phyloP scores from a whole-genome alignment of 2,113 vertebrate species.

The Emydocephalus ijimae region DNA sequence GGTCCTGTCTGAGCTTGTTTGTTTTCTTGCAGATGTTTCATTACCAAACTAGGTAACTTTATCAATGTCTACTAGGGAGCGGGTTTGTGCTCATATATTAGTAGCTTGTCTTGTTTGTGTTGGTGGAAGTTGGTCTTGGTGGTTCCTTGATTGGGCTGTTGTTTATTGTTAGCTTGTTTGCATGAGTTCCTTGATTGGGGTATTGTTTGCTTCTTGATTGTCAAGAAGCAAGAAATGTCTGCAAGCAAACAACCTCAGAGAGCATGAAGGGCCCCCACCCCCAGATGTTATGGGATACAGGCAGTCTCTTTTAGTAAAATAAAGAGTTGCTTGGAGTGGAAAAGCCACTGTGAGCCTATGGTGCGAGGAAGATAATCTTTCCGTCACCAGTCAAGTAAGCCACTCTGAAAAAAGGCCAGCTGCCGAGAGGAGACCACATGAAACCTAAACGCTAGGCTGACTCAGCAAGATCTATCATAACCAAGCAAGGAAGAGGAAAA shows the following conservation, averaged over 20 bases:
- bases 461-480: not conserved
- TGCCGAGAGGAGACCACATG: not conserved
- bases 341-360: not conserved
- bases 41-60: not conserved
- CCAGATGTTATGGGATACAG: not conserved
- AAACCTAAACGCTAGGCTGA: not conserved
- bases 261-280: not conserved
- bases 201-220: not conserved
- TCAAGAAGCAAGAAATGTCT: not conserved
- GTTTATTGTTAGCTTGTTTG: not conserved
- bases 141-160: not conserved
- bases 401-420: not conserved
- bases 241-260: not conserved
- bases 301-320: not conserved
- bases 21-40: not conserved
- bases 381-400: not conserved
- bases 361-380: not conserved
- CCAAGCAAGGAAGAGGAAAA: not conserved
- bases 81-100: not conserved
- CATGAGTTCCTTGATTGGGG: not conserved
- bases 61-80: not conserved
- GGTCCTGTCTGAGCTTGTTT: not conserved
- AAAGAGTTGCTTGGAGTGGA: not conserved
- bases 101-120: not conserved
- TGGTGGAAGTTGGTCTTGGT: not conserved